Base-by-base conservation (phyloP, 2,888 invertebrate genomes). In the Amblyjoppa proteus region DNA sequence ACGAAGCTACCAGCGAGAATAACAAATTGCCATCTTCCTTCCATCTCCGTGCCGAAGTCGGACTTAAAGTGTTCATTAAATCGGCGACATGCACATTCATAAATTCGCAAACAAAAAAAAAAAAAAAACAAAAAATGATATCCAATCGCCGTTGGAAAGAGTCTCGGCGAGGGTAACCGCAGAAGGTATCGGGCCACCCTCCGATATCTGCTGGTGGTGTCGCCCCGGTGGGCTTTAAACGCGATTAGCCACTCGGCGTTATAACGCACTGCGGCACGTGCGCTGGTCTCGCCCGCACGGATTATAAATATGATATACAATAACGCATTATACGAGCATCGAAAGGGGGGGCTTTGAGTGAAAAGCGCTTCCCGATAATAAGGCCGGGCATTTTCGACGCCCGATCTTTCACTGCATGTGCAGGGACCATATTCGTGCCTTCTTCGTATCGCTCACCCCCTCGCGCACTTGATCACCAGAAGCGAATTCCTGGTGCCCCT, bases 301-400 rank as follows among this genome's bases (percentile, higher is more conserved):
- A 94, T 93, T 94, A 94, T 93, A 91, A 93, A 93, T 94, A 93
- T 93, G 91, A 93, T 93, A 92, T 92, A 90, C 88, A 77, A 84
- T 87, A 83, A 31, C 11, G 64, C 51, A 69, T 51, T 64, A 64
- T 64, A 34, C 31, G 61, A 34, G 16, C 11, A 11, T 61, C 61
- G 31, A 13, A 45, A 51, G 31, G 34, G 28, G 51, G 16, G 58
- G 28, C 11, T 7, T 6, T 11, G 45, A 68, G 28, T 41, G 66
- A 69, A 81, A 74, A 81, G 81, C 73, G 80, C 38, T 56, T 68
- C 64, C 45, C 51, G 69, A 84, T 85, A 85, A 85, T 82, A 85
- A 83, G 78, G 73, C 78, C 77, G 70, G 81, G 56, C 64, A 70
- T 71, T 51, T 81, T 81, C 84, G 51, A 81, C 13, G 76, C 49